phyloP scores from a whole-genome alignment of 2,888 invertebrate species.

The Imbricaverruca yamaguchii region DNA sequence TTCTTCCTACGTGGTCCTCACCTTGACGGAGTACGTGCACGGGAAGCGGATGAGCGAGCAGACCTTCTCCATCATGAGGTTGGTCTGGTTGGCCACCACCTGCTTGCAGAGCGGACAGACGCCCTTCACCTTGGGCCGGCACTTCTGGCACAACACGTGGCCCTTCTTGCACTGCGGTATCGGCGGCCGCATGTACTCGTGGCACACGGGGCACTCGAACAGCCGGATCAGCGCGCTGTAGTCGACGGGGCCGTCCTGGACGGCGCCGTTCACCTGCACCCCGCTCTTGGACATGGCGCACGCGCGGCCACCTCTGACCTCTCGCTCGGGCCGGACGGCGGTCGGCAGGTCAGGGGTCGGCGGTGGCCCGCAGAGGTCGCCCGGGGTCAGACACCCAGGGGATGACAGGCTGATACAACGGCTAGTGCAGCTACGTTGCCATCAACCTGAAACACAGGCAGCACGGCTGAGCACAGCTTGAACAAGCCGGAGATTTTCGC shows the following conservation, averaged over 20 bases:
- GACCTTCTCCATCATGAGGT: conserved; percentile 35
- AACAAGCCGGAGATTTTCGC: too few species aligned
- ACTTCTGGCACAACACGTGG: conserved; percentile 33
- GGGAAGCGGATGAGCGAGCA: conserved; percentile 33
- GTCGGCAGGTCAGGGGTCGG: not conserved
- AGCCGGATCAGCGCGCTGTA: conserved; percentile 33
- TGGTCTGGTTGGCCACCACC: conserved; percentile 32
- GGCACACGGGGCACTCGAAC: conserved; percentile 33
- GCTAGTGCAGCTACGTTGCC: too few species aligned
- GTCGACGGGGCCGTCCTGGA: conserved; percentile 24
- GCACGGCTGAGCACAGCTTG: too few species aligned
- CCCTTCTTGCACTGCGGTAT: conserved; percentile 34
- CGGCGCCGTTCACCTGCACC: not conserved
- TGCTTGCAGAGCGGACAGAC: conserved; percentile 34
- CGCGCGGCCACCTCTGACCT: not conserved
- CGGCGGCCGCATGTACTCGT: conserved; percentile 32
- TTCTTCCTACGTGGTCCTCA: too few species aligned
- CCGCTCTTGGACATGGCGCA: not conserved
- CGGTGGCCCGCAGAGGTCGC: too few species aligned
- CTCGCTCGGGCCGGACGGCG: not conserved
- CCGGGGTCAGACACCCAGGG: too few species aligned
- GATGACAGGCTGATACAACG: too few species aligned
- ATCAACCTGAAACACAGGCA: too few species aligned
- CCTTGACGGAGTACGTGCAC: conserved; percentile 28
- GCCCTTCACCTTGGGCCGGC: conserved; percentile 30